Percentiles rank a stretch among this genome's conserved stretches.
phyloP scores from a whole-genome alignment of 1,140 invertebrate genomes.

The Pantala flavescens region DNA sequence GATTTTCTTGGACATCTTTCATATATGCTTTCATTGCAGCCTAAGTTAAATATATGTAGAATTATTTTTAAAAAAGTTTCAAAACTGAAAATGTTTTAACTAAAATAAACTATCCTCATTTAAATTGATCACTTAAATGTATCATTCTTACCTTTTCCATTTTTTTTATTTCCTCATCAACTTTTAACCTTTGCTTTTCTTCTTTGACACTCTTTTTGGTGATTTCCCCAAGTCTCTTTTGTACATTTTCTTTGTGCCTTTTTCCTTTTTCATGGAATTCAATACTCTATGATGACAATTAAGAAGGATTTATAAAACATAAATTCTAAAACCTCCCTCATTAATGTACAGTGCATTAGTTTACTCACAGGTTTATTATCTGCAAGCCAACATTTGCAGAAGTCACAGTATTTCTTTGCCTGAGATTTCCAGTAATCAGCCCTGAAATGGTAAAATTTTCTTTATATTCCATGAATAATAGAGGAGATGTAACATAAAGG shows the following conservation, averaged over 20 bases:
- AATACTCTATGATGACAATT: conserved; percentile 56
- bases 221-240: conserved; percentile 74
- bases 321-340: too few relatives aligned
- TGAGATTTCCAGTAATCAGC: conserved; percentile 97
- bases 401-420: conserved; percentile 89
- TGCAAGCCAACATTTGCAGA: conserved; percentile 96
- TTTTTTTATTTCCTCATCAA: neutral
- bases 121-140: neutral
- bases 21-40: neutral
- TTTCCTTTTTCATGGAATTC: conserved; percentile 93
- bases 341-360: too few relatives aligned
- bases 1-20: neutral
- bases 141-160: neutral
- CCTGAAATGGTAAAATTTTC: conserved; percentile 43
- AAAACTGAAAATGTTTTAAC: neutral
- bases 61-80: neutral
- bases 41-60: neutral
- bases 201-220: conserved; percentile 70
- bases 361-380: conserved; percentile 86
- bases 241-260: conserved; percentile 87
- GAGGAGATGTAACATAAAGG: neutral
- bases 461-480: neutral
- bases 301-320: neutral
- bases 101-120: neutral
- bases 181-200: conserved; percentile 42